Percentiles rank a stretch among this genome's conserved stretches.
These are phyloP conservation scores for Epinotia brunnichana DNA, from an alignment of 2,888 invertebrate species.

Conservation along the genomic window DNA sequence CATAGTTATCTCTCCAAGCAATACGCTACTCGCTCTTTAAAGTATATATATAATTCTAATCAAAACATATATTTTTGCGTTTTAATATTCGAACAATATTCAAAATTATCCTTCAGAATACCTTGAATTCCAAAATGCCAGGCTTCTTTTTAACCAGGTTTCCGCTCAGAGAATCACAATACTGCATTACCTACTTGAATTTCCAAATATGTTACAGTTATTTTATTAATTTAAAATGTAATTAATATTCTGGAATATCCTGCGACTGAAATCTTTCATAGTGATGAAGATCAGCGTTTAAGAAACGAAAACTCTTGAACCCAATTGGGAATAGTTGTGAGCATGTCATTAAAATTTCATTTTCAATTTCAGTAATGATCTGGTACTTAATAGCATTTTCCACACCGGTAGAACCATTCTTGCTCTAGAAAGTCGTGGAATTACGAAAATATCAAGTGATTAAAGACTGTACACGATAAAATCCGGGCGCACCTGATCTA, in stretches of 20 bases:
- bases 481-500: too few species aligned
- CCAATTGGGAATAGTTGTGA: background rate
- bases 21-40: background rate
- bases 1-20: background rate
- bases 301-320: conserved; percentile 12
- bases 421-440: conserved; percentile 6
- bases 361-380: conserved; percentile 2
- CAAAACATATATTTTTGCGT: background rate
- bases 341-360: background rate
- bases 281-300: background rate
- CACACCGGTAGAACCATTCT: background rate
- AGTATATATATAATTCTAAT: background rate
- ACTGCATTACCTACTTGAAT: background rate
- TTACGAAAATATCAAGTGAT: background rate
- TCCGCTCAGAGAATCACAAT: background rate
- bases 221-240: background rate
- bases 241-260: background rate
- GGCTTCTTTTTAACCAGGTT: background rate
- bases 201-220: background rate
- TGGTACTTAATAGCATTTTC: conserved; percentile 2
- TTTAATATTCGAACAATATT: background rate
- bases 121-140: background rate
- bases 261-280: background rate
- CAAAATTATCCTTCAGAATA: background rate
- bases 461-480: too few species aligned